Evolutionary conservation across 1,140 invertebrate species (phyloP).

Genomic region (Drosophila sp.): DNA sequence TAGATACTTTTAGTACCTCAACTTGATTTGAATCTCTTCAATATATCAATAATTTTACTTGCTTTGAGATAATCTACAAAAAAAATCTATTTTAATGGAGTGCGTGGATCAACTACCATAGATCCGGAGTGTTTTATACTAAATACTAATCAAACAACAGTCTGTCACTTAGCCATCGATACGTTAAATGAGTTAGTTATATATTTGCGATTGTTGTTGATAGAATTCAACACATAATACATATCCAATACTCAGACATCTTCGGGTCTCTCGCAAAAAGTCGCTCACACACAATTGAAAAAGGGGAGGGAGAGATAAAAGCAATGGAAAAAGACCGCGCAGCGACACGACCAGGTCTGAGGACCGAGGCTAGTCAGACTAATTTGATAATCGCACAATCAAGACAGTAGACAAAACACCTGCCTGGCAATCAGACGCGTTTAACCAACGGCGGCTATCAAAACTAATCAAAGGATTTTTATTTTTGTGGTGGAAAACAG

Average conservation of each 20-base stretch:
- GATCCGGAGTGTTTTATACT: slow-evolving; percentile 36
- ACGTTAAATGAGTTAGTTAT: slow-evolving; percentile 62
- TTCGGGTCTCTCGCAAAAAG: slow-evolving; percentile 42
- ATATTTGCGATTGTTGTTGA: slow-evolving; percentile 61
- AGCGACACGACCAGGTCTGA: slow-evolving; percentile 2
- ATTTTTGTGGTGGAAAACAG: neutral
- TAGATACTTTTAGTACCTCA: too few species aligned
- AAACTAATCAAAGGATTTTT: slow-evolving; percentile 18
- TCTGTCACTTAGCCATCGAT: slow-evolving; percentile 46
- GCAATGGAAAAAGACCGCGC: slow-evolving; percentile 27
- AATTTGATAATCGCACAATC: slow-evolving; percentile 72
- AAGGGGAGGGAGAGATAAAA: slow-evolving; percentile 45
- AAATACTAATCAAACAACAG: slow-evolving; percentile 42
- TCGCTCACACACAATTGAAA: neutral
- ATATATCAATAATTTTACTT: too few species aligned
- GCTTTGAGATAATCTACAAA: neutral
- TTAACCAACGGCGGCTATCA: neutral
- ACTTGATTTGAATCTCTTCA: too few species aligned
- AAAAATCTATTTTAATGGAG: neutral
- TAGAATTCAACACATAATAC: slow-evolving; percentile 35
- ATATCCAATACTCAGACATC: slow-evolving; percentile 12
- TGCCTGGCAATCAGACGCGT: slow-evolving; percentile 35
- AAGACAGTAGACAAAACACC: slow-evolving; percentile 54
- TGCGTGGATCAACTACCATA: slow-evolving; percentile 3
- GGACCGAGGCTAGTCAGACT: slow-evolving; percentile 17